Evolutionary conservation across 2,888 invertebrate species (phyloP), one percentile per base, ranked within the genome.

Genomic region (Hipparchia semele): DNA sequence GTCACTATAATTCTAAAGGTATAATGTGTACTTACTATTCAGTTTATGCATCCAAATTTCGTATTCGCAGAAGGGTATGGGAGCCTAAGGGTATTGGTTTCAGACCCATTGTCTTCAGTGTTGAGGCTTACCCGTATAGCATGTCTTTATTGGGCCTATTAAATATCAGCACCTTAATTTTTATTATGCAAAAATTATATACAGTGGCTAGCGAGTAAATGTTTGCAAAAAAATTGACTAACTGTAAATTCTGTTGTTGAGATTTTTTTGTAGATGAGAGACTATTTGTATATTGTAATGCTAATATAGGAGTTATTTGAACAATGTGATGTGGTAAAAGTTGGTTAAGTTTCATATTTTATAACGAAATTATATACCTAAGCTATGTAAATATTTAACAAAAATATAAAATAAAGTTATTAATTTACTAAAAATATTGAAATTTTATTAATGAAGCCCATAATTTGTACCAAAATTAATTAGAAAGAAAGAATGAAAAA

Each of bases 291-390:
- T 77, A 77, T 79, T 75, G 73, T 75, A 80, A 79, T 67, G 73
- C 70, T 81, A 83, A 79, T 79, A 80, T 87, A 87, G 86, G 82
- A 85, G 82, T 88, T 87, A 87, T 80, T 73, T 71, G 56, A 85
- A 86, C 88, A 90, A 87, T 92, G 92, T 93, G 92, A 92, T 93
- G 86, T 87, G 87, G 86, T 84, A 86, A 51, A 87, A 82, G 86
- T 86, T 90, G 87, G 88, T 91, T 92, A 92, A 91, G 91, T 92
- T 92, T 91, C 86, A 91, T 92, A 92, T 92, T 91, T 89, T 91
- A 91, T 88, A 88, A 87, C 84, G 85, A 84, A 85, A 87, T 90
- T 53, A 87, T 70, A 87, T 90, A 39, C 39, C 39, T 39, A 89
- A 87, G 87, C 83, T 89, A 89, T 92, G 92, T 93, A 93, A 88